phyloP scores from a whole-genome alignment of 2,113 vertebrate species.

The Talpa occidentalis region DNA sequence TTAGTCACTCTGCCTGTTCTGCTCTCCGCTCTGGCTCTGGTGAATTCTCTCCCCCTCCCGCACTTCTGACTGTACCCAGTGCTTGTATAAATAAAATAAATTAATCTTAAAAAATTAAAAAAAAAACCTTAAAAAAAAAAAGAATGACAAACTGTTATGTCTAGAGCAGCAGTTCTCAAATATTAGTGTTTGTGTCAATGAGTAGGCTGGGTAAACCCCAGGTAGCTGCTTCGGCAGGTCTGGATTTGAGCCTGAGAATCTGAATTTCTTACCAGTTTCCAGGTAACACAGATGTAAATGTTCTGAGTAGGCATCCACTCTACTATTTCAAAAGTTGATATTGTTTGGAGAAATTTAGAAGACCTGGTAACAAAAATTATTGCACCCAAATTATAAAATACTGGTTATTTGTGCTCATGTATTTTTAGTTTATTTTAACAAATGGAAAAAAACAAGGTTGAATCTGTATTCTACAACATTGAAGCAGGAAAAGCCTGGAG shows the following conservation, averaged over 20 bases:
- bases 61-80: no score
- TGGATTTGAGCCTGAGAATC: not conserved
- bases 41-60: no score
- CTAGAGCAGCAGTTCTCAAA: not conserved
- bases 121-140: no score
- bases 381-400: not conserved
- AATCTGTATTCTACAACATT: not conserved
- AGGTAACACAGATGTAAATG: not conserved
- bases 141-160: not conserved
- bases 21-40: no score
- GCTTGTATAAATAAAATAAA: no score
- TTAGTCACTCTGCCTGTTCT: no score
- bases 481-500: not conserved
- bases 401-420: fast-evolving
- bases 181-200: not conserved
- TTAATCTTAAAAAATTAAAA: no score
- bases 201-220: not conserved
- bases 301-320: not conserved
- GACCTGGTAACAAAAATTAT: not conserved
- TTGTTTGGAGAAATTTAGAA: not conserved
- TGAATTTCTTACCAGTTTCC: not conserved
- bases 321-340: not conserved
- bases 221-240: not conserved
- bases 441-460: not conserved
- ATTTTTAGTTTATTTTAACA: conserved; percentile 11